A percentile compares a stretch with the other conserved stretches of the same genome.
These are phyloP conservation scores for Drosophila yakuba DNA, from an alignment of 1,140 invertebrate genomes.

Conservation along the genomic window DNA sequence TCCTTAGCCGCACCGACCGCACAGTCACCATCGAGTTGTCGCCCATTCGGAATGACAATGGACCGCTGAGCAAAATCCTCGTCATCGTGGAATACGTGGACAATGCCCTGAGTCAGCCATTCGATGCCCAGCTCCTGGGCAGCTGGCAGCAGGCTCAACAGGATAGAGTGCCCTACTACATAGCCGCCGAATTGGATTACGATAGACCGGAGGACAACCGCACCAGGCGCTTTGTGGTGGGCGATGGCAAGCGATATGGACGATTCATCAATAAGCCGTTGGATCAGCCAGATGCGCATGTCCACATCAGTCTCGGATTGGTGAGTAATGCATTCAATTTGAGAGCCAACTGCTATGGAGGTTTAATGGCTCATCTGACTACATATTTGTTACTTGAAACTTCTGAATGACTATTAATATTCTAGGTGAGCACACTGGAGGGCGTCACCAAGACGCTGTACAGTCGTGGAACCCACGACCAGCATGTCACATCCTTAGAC, in stretches of 20 bases:
- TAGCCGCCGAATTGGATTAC: constrained; percentile 89
- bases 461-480: constrained; percentile 86
- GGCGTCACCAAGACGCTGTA: constrained; percentile 88
- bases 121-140: constrained; percentile 85
- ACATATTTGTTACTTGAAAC: no score
- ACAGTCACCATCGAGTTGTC: constrained; percentile 88
- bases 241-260: constrained; percentile 90
- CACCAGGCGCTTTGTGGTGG: constrained; percentile 89
- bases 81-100: constrained; percentile 88
- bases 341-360: not conserved
- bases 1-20: constrained; percentile 86
- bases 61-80: constrained; percentile 89
- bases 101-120: constrained; percentile 86
- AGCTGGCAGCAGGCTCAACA: constrained; percentile 87
- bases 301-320: constrained; percentile 90
- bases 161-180: constrained; percentile 90
- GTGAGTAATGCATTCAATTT: constrained; percentile 74
- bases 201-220: constrained; percentile 69
- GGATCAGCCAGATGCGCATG: constrained; percentile 85
- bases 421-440: constrained; percentile 86
- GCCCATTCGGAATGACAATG: constrained; percentile 89
- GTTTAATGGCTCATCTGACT: no score
- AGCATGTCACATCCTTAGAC: constrained; percentile 65
- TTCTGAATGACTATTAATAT: no score
- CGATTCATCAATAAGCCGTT: constrained; percentile 92